Base-by-base conservation (phyloP, 2,888 invertebrate species). In the Lepidocyrtinus sp. region DNA sequence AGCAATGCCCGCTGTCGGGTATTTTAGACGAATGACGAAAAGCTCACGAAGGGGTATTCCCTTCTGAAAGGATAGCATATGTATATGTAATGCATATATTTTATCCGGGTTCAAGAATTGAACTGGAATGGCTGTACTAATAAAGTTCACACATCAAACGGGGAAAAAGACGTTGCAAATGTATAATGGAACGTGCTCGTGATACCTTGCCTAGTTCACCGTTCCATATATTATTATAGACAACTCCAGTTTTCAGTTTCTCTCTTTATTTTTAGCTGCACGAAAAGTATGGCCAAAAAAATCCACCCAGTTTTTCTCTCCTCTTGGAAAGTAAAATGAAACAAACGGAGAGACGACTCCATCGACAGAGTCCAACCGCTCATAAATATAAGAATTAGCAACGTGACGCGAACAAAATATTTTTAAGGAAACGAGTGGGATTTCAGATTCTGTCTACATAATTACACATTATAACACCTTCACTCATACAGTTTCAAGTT, bases 1-100 rank as follows among this genome's bases (percentile, higher is more conserved):
- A 62, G 63, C 75, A 75, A 21, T 69, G 75, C 69, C 75, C 75
- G 75, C 61, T 74, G 55, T 69, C 63, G 69, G 76, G 59, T 27
- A 61, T 15, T 64, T 22, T 46, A 12, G 0, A 21, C 46, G 19
- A 17, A 36, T 64, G 59, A 36, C 19, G 64, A 63, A 21, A 50
- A 17, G 2, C 50, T n/a, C 50, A 64, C 55, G 36, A 24, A n/a
- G 12, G 25, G 22, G 45, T 1, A 68, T 61, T 55, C 65, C 63
- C 62, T 62, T 17, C 59, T 59, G 62, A 21, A 63, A 12, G 70
- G 22, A 7, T 5, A 7, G 12, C 36, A 36, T 36, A 36, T 36
- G 36, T 36, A 50, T 50, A 50, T 50, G 59, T n/a, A 59, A 59
- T 59, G 21, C 22, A 59, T 2, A 17, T n/a, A n/a, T n/a, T 50